Evolutionary conservation across 1,140 invertebrate genomes (phyloP).

Genomic region (Macrotrachela quadricornifera): DNA sequence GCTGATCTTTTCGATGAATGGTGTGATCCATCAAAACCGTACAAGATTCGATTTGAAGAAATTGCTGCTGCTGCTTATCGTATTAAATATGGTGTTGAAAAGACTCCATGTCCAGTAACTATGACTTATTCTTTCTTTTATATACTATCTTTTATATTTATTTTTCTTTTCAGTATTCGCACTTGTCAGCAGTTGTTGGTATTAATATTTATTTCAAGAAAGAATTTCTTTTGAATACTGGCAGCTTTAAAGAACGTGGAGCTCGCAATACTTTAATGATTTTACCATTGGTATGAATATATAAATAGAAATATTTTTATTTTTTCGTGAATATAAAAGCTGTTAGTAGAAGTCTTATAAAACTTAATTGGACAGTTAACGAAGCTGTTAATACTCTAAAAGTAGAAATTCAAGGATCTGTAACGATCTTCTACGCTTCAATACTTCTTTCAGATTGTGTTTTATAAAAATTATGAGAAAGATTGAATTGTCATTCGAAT

Average conservation of each 20-base stretch:
- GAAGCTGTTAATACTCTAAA: no score
- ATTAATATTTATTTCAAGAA: conserved; percentile 78
- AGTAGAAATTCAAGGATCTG: no score
- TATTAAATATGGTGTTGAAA: conserved; percentile 55
- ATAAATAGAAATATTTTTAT: neutral
- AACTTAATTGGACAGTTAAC: no score
- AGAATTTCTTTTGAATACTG: conserved; percentile 70
- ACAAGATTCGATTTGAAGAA: conserved; percentile 55
- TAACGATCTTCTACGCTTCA: no score
- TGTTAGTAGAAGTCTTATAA: no score
- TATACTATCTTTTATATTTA: no score
- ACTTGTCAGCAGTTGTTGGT: conserved; percentile 48
- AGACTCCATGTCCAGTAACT: conserved; percentile 61
- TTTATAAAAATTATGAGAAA: no score
- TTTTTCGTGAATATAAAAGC: no score
- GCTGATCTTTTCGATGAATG: conserved; percentile 39
- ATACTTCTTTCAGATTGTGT: no score
- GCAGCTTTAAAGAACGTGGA: conserved; percentile 78
- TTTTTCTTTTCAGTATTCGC: conserved; percentile 32
- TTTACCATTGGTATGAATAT: conserved; percentile 33
- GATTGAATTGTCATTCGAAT: no score
- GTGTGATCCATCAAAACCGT: conserved; percentile 53
- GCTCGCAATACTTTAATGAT: conserved; percentile 59
- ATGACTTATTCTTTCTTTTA: neutral
- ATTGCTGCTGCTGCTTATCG: conserved; percentile 67